Evolutionary conservation across 2,888 invertebrate species (phyloP).

Genomic region (Microplitis deprimator): DNA sequence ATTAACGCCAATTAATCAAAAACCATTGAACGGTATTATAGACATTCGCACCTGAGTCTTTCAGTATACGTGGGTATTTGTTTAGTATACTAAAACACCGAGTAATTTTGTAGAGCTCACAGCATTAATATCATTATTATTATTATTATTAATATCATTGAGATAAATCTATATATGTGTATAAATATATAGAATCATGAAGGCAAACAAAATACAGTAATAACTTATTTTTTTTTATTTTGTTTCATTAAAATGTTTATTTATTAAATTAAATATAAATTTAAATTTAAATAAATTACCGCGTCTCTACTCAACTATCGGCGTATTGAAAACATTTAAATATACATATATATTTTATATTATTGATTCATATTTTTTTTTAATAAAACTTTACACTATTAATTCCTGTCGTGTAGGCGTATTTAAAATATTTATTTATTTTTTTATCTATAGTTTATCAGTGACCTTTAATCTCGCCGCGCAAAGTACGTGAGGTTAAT

Average conservation of each 20-base stretch:
- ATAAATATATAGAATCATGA: conserved; percentile 28
- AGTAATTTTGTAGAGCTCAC: conserved; percentile 44
- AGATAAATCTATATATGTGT: conserved; percentile 38
- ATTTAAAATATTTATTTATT: conserved; percentile 66
- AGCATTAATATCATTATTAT: not conserved
- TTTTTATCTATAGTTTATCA: conserved; percentile 53
- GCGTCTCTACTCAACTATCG: conserved; percentile 9
- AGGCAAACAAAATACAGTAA: conserved; percentile 35
- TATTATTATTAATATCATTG: conserved; percentile 10
- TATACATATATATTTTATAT: conserved; percentile 32
- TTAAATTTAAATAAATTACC: not conserved
- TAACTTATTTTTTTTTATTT: too few species aligned
- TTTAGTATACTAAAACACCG: conserved; percentile 68
- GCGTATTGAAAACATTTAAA: conserved; percentile 12
- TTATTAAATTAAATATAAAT: too few species aligned
- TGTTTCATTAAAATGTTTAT: too few species aligned
- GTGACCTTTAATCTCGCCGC: conserved; percentile 35
- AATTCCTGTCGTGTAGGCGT: conserved; percentile 58
- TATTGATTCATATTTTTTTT: conserved; percentile 39
- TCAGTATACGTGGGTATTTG: conserved; percentile 68
- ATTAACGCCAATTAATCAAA: conserved; percentile 49
- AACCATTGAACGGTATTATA: conserved; percentile 48
- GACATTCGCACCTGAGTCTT: conserved; percentile 68
- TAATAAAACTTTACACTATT: conserved; percentile 39
- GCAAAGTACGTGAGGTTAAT: conserved; percentile 37